These are phyloP conservation scores for Taenioides sp. DNA, from an alignment of 2,797 vertebrate species.

Conservation along the genomic window DNA sequence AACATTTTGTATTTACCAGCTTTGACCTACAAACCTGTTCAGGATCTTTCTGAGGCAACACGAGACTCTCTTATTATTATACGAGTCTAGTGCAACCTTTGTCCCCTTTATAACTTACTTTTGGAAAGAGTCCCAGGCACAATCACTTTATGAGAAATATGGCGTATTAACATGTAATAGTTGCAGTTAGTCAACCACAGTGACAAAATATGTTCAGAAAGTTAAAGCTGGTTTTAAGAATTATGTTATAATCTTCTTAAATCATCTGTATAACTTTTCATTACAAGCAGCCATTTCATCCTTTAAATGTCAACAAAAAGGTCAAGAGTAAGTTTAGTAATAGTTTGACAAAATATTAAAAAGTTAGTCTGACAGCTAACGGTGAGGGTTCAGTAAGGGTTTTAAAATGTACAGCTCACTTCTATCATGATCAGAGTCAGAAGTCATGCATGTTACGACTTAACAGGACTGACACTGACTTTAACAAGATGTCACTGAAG, in stretches of 20 bases:
- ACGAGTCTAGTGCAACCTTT: neutral
- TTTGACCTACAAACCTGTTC: slow-evolving; percentile 11
- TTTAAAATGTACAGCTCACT: slow-evolving; percentile 1
- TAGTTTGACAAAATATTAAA: neutral
- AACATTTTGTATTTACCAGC: slow-evolving; percentile 27
- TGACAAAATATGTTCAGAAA: neutral
- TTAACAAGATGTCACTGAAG: slow-evolving; percentile 14
- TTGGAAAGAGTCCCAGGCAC: slow-evolving; percentile 5
- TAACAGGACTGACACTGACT: slow-evolving; percentile 24
- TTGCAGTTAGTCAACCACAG: neutral
- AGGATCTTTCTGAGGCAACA: slow-evolving; percentile 9
- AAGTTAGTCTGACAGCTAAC: neutral
- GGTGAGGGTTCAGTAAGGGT: neutral
- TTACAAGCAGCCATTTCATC: slow-evolving; percentile 7
- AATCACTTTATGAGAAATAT: slow-evolving; percentile 6
- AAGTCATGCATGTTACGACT: slow-evolving; percentile 45
- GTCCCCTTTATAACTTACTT: neutral
- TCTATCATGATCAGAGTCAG: slow-evolving; percentile 25
- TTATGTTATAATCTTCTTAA: neutral
- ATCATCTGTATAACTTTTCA: neutral
- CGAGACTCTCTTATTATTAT: slow-evolving; percentile 19
- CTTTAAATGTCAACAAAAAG: slow-evolving; percentile 3
- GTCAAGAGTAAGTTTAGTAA: neutral
- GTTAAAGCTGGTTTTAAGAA: neutral
- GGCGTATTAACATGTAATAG: slow-evolving; percentile 17